Base-by-base conservation (phyloP, 2,888 invertebrate genomes). In the Steinernema carpocapsae region DNA sequence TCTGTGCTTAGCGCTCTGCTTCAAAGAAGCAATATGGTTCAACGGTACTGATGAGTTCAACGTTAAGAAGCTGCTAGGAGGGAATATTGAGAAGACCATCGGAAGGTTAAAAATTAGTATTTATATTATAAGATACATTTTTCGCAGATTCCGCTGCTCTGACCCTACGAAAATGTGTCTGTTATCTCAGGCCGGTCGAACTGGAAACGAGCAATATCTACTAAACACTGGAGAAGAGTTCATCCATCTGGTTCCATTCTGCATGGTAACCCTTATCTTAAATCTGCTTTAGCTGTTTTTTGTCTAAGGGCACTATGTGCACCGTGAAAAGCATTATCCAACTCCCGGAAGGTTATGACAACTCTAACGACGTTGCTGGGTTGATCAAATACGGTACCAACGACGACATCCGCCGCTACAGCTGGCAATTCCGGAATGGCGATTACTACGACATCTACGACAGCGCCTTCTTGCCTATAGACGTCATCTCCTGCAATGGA, bases 401-500 rank as follows among this genome's bases (percentile, higher is more conserved):
- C 6, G 56, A 56, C 56, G 22, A 56, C 26, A 56, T 56, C 26
- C 22, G 26, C 14, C 22, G 56, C 22, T 56, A 7, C 56, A 56
- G 56, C 17, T 24, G 56, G 56, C 56, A 56, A 22, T 24, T 56
- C 6, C 3, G 6, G n/a, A 6, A 26, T 17, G 56, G 56, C 22
- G 26, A 22, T 22, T 56, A 7, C 26, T 24, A 56, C 56, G 56
- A 22, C 26, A 56, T 56, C 24, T 14, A 24, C 26, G 56, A 56
- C 56, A 56, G 56, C 56, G 22, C 56, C 26, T 24, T 56, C 56
- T 17, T 56, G 56, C 22, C 56, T 4, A 24, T 56, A 3, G 56
- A 56, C 56, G 26, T 19, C 6, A 56, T 56, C 56, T 56, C 56
- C 26, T 56, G 56, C 56, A 56, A 56, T 19, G 56, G 56, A 14